Conservation (phyloP, 2,113 vertebrate genomes). For the Paraplagusia blochii region DNA sequence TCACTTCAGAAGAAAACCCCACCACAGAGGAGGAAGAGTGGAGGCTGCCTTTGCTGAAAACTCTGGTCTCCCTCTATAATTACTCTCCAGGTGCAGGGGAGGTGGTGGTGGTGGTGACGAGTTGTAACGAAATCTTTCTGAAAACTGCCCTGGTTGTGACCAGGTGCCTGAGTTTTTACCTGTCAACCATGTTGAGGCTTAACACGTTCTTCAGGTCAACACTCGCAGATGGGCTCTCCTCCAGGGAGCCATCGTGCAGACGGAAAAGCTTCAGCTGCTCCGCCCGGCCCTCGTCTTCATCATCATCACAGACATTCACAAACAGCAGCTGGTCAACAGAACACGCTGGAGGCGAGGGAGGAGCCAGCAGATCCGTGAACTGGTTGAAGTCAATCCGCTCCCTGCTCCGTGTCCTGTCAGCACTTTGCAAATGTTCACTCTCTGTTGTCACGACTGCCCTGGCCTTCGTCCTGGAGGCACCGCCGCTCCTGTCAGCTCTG, state of each 20-base stretch:
- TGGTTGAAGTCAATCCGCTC: neutral
- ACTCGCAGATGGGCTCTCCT: constrained; percentile 16
- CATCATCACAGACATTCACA: neutral
- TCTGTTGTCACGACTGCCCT: constrained; percentile 1
- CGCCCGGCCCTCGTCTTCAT: constrained; percentile 9
- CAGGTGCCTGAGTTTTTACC: constrained; percentile 20
- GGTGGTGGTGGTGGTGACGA: constrained; percentile 9
- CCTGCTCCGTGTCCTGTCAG: neutral
- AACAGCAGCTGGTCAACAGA: constrained; percentile 3
- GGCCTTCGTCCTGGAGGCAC: constrained; percentile 6
- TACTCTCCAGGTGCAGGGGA: constrained; percentile 30
- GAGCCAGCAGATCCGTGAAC: neutral
- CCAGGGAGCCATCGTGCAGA: neutral
- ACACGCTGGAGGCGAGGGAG: neutral
- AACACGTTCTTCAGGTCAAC: constrained; percentile 29
- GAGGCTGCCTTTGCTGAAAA: constrained; percentile 8
- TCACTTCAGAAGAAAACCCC: neutral
- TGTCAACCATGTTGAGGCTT: constrained; percentile 41
- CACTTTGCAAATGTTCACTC: constrained; percentile 6
- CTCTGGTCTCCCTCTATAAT: neutral
- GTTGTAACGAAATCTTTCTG: constrained; percentile 44
- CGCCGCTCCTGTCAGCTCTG: constrained; percentile 1
- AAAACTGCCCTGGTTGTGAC: constrained; percentile 31
- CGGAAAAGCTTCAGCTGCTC: neutral
- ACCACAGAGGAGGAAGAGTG: constrained; percentile 1